Conservation (phyloP, 2,888 invertebrate genomes). For the Piscicola geometra region DNA sequence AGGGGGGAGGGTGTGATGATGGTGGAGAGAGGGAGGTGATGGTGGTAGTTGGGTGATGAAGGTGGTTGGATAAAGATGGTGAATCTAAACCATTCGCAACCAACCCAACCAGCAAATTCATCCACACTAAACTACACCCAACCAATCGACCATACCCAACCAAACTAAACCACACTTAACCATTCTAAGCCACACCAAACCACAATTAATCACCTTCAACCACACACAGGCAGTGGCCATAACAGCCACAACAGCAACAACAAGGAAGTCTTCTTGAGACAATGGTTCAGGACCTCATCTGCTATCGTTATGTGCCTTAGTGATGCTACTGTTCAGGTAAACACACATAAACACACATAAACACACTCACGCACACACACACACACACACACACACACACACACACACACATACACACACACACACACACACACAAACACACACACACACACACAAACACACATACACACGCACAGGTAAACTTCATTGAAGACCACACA, state of each 20-base stretch:
- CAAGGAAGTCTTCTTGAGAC: constrained; percentile 55
- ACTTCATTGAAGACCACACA: constrained; percentile 58
- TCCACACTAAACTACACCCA: neutral
- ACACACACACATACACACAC: no score
- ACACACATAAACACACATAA: no score
- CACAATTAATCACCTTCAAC: neutral
- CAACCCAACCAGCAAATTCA: neutral
- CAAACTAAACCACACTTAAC: neutral
- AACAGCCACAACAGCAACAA: neutral
- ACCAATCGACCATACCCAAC: neutral
- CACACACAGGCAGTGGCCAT: constrained; percentile 37
- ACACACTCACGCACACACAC: no score
- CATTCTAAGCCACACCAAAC: neutral
- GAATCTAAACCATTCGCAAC: constrained; percentile 1
- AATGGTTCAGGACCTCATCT: constrained; percentile 56
- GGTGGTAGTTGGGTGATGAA: no score
- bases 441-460: no score
- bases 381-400: no score
- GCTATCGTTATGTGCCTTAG: constrained; percentile 58
- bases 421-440: no score
- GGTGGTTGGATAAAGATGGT: no score
- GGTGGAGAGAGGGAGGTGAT: no score
- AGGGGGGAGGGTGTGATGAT: constrained; percentile 37
- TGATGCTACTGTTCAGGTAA: constrained; percentile 56
- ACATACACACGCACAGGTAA: constrained; percentile 55